Evolutionary conservation across 2,797 vertebrate species (phyloP).

Genomic region (Serranus cabrilla): DNA sequence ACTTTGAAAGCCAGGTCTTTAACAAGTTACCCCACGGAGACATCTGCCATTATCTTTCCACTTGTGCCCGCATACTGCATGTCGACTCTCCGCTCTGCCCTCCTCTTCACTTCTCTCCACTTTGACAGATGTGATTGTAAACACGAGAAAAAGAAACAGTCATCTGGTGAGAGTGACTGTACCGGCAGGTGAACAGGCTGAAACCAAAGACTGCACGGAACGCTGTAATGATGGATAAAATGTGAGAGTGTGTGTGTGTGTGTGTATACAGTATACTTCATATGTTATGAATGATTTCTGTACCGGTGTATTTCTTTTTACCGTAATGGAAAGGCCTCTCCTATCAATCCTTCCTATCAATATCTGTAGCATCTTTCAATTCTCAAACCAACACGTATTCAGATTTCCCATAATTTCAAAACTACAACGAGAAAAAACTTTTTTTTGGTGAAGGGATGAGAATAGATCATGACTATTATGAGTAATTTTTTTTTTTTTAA

Average conservation of each 20-base stretch:
- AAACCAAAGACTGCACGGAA: constrained; percentile 65
- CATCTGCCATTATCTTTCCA: background rate
- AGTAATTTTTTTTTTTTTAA: background rate
- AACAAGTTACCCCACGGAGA: background rate
- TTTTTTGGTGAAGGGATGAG: background rate
- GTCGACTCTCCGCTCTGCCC: background rate
- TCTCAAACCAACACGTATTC: constrained; percentile 18
- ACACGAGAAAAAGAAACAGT: background rate
- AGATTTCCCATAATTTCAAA: background rate
- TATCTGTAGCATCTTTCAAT: background rate
- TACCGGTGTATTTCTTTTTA: background rate
- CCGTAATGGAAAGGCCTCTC: background rate
- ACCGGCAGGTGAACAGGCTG: constrained; percentile 24
- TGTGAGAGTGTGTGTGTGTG: background rate
- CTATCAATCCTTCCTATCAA: background rate
- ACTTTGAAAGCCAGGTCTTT: background rate
- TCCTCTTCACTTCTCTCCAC: constrained; percentile 1
- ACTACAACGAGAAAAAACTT: background rate
- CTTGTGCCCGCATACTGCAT: constrained; percentile 46
- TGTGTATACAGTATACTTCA: background rate
- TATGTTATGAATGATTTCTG: constrained; percentile 1
- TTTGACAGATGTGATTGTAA: constrained; percentile 60
- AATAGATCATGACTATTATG: background rate
- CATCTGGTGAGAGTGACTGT: constrained; percentile 1
- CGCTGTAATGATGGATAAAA: constrained; percentile 20